Conservation (phyloP, 2,888 invertebrate genomes). For the Tetanocera ferruginea region DNA sequence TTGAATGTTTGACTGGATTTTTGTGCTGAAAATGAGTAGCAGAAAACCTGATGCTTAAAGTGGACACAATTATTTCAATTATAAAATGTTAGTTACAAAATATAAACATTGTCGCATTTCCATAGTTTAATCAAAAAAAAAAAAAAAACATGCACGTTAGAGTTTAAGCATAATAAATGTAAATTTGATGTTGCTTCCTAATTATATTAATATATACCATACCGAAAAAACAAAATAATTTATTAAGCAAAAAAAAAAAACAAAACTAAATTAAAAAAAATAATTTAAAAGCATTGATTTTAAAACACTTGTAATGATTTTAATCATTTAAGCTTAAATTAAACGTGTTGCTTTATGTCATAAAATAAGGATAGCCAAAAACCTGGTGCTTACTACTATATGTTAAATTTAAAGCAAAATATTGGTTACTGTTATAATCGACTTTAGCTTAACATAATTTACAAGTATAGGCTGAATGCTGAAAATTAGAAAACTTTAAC, state of each 20-base stretch:
- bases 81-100: not conserved
- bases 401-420: too few relatives aligned
- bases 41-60: not conserved
- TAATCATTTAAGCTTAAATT: not conserved
- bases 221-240: not conserved
- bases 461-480: too few relatives aligned
- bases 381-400: too few relatives aligned
- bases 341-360: too few relatives aligned
- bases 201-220: not conserved
- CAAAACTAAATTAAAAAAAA: slow-evolving; percentile 1
- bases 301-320: not conserved
- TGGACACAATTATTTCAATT: not conserved
- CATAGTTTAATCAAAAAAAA: not conserved
- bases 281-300: not conserved
- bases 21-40: not conserved
- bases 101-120: slow-evolving; percentile 3
- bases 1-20: not conserved
- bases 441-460: too few relatives aligned
- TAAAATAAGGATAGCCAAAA: too few relatives aligned
- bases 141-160: not conserved
- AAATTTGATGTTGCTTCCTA: slow-evolving; percentile 30
- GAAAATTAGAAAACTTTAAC: too few relatives aligned
- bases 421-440: too few relatives aligned
- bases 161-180: not conserved
- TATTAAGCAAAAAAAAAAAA: not conserved